Base-by-base conservation (phyloP, 2,888 invertebrate species). In the Nasonovia ribisnigri region DNA sequence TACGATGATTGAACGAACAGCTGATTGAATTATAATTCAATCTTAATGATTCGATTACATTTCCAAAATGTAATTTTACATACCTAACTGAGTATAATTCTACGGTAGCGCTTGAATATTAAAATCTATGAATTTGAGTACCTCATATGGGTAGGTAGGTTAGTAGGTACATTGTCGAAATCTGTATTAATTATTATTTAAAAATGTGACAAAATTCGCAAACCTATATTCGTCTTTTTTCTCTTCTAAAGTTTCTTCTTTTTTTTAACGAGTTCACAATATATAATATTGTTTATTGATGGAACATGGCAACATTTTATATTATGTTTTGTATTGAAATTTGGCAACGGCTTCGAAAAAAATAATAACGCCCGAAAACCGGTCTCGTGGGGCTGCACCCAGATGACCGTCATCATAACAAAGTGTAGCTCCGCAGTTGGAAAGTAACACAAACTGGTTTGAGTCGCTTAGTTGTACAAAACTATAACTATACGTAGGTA, bases 391-490 rank as follows among this genome's bases (percentile, higher is more conserved):
- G 57, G 89, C 90, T 93, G 93, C 93, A 67, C 93, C 93, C 93
- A 93, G 93, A 93, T 90, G 90, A 93, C 93, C 93, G 90, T 93
- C 93, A 93, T 93, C 93, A n/a, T 93, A 93, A 93, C 93, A 84
- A 77, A 77, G 48, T 46, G 92, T 86, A 43, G 88, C 67, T 84
- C 90, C 67, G 90, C 42, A 48, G 93, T 93, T 93, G 90, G 93
- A 93, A 93, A 93, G 93, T 93, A 93, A 90, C 86, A 90, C 57
- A 88, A 93, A 93, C 93, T 90, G 93, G 93, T 93, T 93, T 93
- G 67, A 48, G 86, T 86, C n/a, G 46, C 13, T 86, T 16, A 43
- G 88, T 29, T 46, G n/a, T 24, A 90, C 48, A 84, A 90, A 84
- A 90, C 48, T 51, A 84, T 51, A 48, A 54, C 3, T n/a, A 91